A percentile compares a stretch with the other conserved stretches of the same genome.
These are phyloP conservation scores for Abrostola triplasia DNA, from an alignment of 2,888 invertebrate genomes.

Conservation along the genomic window DNA sequence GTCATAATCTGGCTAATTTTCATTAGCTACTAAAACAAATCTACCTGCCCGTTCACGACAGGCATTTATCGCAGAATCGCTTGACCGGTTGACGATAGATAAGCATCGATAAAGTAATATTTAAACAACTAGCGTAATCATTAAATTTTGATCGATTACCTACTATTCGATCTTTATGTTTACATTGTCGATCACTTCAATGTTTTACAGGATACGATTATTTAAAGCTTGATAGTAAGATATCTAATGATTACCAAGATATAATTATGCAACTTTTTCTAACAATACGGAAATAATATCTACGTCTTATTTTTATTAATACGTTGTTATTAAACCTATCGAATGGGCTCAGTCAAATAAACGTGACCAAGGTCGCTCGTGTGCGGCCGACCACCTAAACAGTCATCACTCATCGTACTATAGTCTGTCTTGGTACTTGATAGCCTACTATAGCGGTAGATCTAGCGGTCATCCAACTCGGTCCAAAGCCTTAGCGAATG, in stretches of 20 bases:
- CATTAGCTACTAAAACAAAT: too few relatives aligned
- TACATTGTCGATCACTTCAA: neutral
- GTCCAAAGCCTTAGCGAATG: too few relatives aligned
- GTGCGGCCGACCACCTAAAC: neutral
- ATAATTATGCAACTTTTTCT: neutral
- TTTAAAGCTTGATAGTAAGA: neutral
- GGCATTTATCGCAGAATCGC: too few relatives aligned
- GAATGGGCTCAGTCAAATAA: neutral
- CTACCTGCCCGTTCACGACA: too few relatives aligned
- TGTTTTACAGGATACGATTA: neutral
- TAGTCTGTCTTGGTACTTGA: too few relatives aligned
- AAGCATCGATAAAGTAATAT: neutral
- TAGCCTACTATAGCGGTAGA: too few relatives aligned
- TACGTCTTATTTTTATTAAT: neutral
- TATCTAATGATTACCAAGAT: neutral
- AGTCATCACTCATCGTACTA: too few relatives aligned
- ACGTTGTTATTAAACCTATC: too few relatives aligned
- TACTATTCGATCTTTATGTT: neutral
- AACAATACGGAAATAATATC: neutral
- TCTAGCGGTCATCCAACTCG: too few relatives aligned
- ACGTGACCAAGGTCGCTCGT: neutral
- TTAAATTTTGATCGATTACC: neutral
- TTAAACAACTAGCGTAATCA: neutral
- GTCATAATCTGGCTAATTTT: too few relatives aligned
- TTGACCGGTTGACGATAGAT: neutral